A percentile compares a stretch with the other conserved stretches of the same genome.
These are phyloP conservation scores for Sebastes elongatus DNA, from an alignment of 2,797 vertebrate species.

Conservation along the genomic window DNA sequence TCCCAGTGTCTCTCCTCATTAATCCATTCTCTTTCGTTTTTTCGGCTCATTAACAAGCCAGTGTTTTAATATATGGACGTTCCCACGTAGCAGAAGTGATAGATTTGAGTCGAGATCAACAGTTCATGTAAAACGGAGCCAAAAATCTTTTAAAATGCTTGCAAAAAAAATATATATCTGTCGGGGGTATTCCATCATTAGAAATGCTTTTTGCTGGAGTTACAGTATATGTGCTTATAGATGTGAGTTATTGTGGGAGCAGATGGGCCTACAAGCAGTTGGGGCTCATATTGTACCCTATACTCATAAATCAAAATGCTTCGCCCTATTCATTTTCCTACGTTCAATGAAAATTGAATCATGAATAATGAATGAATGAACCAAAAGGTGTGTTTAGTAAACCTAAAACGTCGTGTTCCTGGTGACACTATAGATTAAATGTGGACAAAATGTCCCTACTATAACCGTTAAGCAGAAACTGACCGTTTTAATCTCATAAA, in stretches of 20 bases:
- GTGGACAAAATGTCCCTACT: background rate
- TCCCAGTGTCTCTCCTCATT: background rate
- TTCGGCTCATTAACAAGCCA: slow-evolving; percentile 13
- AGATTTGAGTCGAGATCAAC: slow-evolving; percentile 4
- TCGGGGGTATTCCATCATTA: background rate
- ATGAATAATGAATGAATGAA: slow-evolving; percentile 36
- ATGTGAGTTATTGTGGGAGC: slow-evolving; percentile 37
- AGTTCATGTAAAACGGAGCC: background rate
- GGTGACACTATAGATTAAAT: background rate
- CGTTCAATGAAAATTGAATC: slow-evolving; percentile 33
- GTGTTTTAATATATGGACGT: slow-evolving; percentile 4
- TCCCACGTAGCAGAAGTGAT: background rate
- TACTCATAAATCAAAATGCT: slow-evolving; percentile 50
- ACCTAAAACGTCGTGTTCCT: background rate
- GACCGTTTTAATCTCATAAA: background rate
- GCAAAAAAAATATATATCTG: background rate
- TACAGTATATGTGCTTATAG: slow-evolving; percentile 15
- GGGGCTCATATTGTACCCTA: slow-evolving; percentile 30
- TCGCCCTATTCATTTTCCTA: slow-evolving; percentile 20
- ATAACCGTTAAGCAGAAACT: background rate
- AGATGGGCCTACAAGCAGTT: slow-evolving; percentile 42
- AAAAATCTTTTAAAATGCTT: background rate
- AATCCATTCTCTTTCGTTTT: background rate
- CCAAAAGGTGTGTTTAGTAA: slow-evolving; percentile 3
- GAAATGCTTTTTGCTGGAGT: slow-evolving; percentile 12